phyloP scores from a whole-genome alignment of 2,113 vertebrate species.

The Notothenia coriiceps region DNA sequence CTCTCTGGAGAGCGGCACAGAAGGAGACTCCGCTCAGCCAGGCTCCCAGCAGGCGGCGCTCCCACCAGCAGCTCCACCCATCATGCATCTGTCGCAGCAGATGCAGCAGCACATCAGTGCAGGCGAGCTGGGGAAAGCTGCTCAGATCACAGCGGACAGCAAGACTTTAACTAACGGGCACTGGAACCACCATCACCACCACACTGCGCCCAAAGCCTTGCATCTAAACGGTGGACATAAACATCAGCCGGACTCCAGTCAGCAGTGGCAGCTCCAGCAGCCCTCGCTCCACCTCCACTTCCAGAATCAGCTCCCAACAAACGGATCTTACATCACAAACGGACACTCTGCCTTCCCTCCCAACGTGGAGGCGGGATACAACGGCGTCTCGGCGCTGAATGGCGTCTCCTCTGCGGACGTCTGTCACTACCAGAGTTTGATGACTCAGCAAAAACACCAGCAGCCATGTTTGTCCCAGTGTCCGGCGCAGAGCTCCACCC shows the following conservation, averaged over 20 bases:
- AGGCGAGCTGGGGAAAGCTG: slow-evolving; percentile 14
- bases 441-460: slow-evolving; percentile 49
- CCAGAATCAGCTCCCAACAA: slow-evolving; percentile 17
- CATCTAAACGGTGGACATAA: slow-evolving; percentile 27
- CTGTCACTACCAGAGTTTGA: slow-evolving; percentile 44
- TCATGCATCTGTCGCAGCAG: slow-evolving; percentile 70
- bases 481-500: slow-evolving; percentile 51
- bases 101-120: slow-evolving; percentile 65
- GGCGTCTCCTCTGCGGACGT: neutral
- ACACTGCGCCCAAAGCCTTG: neutral
- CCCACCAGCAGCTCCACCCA: slow-evolving; percentile 11
- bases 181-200: slow-evolving; percentile 51
- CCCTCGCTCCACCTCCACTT: slow-evolving; percentile 8
- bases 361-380: slow-evolving; percentile 28
- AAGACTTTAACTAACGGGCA: neutral
- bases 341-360: slow-evolving; percentile 28
- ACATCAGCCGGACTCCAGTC: slow-evolving; percentile 11
- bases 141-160: slow-evolving; percentile 3
- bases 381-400: slow-evolving; percentile 12
- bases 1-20: slow-evolving; percentile 29
- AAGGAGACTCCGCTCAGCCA: neutral
- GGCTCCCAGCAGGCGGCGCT: neutral
- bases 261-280: slow-evolving; percentile 42
- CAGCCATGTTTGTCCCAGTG: slow-evolving; percentile 37
- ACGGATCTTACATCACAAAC: slow-evolving; percentile 38